Conservation (phyloP, 2,888 invertebrate genomes). For the Sinohyriopsis cumingii region DNA sequence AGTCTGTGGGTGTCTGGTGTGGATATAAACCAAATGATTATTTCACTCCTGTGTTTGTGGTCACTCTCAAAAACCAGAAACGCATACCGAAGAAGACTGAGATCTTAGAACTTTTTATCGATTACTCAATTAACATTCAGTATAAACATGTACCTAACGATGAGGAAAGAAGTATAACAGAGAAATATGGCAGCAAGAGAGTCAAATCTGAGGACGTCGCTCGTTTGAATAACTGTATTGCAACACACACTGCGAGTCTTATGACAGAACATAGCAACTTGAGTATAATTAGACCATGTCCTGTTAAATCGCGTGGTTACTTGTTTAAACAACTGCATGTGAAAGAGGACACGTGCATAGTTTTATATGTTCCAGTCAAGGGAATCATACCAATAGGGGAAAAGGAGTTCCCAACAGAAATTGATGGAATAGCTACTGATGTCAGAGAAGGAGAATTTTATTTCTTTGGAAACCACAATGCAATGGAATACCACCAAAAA, state of each 20-base stretch:
- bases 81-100: no score
- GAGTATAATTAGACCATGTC: not conserved
- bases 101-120: no score
- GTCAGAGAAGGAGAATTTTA: constrained; percentile 6
- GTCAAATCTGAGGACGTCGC: not conserved
- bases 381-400: constrained; percentile 6
- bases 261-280: not conserved
- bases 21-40: no score
- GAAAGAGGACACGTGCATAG: not conserved
- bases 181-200: not conserved
- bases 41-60: no score
- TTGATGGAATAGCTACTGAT: not conserved
- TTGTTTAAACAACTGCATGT: not conserved
- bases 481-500: constrained; percentile 1
- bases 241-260: not conserved
- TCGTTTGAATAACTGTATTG: not conserved
- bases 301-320: constrained; percentile 1
- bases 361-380: constrained; percentile 6
- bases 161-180: no score
- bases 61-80: no score
- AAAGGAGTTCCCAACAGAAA: not conserved
- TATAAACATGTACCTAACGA: no score
- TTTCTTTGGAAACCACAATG: not conserved
- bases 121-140: no score
- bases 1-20: no score